Evolutionary conservation across 2,797 vertebrate species (phyloP), one percentile per base, ranked within the genome.

Genomic region (Spheniscus humboldti): DNA sequence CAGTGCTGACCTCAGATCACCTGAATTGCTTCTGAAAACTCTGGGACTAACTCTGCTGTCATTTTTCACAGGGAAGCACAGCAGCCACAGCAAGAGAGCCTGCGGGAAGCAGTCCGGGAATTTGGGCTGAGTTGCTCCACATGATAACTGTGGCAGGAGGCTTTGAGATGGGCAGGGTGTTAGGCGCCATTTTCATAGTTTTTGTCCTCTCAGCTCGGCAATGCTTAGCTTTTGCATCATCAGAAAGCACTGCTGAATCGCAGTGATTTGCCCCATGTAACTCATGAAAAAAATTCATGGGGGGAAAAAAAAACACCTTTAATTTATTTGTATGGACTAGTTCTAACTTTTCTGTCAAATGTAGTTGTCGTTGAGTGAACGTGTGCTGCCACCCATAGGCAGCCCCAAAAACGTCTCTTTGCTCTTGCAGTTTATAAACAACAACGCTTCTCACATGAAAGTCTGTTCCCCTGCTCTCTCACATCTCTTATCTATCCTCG

Each of bases 311-410:
- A 47, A 37, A 8, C 2, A 0, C 18, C 48, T 94, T 95, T 87
- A 43, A 91, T 96, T 96, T 95, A 37, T 76, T 68, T 62, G 35
- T 27, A 8, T 7, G 11, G 62, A n/a, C 71, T 69, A 7, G 20
- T 74, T 97, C 67, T 72, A 83, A 89, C 82, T 88, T 81, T 43
- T 37, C 78, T 47, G 62, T 0, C 9, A 35, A 4, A 56, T 23
- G 53, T 5, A 9, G 47, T 20, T 59, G 45, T 12, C 45, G 25
- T 97, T 97, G 84, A 19, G 83, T 94, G 98, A 97, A 97, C 96
- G 9, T 45, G 95, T 97, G 97, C 98, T 97, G 98, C 98, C 98
- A 98, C 97, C 98, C 98, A 95, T 94, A 86, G 98, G 96, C 89
- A 33, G 31, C 4, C 66, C 25, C 39, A 12, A 66, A 82, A 94